Evolutionary conservation across 1,140 invertebrate genomes (phyloP).

Genomic region (Oncopeltus fasciatus): DNA sequence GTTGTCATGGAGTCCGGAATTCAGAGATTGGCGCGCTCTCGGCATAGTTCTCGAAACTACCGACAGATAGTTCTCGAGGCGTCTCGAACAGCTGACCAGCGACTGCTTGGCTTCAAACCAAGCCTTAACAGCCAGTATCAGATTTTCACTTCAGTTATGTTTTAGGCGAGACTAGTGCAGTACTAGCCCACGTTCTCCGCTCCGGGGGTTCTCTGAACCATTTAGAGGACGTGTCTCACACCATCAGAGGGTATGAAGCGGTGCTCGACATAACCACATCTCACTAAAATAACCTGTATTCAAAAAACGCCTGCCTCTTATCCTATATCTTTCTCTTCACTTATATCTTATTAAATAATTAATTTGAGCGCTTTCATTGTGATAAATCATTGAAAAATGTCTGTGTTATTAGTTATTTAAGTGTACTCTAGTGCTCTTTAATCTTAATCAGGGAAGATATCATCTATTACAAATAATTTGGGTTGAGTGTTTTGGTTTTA

Average conservation of each 20-base stretch:
- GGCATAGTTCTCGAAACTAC: no score
- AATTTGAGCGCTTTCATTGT: not conserved
- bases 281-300: not conserved
- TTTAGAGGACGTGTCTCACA: not conserved
- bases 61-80: no score
- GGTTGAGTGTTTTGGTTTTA: constrained; percentile 6
- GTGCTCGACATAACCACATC: not conserved
- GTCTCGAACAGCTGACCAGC: not conserved
- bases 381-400: not conserved
- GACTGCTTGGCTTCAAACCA: not conserved
- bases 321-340: not conserved
- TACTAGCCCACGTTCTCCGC: not conserved
- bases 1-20: no score
- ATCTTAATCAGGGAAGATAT: not conserved
- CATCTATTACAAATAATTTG: not conserved
- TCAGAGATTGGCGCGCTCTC: no score
- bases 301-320: not conserved
- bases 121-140: not conserved
- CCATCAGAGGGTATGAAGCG: not conserved
- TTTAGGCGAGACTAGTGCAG: not conserved
- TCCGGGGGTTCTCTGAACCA: not conserved
- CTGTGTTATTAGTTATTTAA: not conserved
- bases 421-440: not conserved
- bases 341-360: not conserved
- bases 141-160: not conserved